Conservation (phyloP, 2,797 vertebrate species). For the Sebastiscus tertius region DNA sequence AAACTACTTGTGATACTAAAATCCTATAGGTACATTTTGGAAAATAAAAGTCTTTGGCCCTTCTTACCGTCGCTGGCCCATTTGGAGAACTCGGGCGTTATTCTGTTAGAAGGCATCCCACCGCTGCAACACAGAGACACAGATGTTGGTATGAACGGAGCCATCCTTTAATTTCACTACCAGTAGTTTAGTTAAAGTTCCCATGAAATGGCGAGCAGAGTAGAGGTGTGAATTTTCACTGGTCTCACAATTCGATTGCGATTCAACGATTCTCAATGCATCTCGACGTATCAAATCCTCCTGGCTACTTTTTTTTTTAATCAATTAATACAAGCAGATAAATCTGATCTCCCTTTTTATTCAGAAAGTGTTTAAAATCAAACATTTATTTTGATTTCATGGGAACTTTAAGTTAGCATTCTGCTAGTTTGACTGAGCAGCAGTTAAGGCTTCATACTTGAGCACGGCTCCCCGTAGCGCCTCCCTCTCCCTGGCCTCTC, state of each 20-base stretch:
- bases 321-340: too few species aligned
- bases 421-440: background rate
- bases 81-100: conserved; percentile 98
- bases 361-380: too few species aligned
- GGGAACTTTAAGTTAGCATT: too few species aligned
- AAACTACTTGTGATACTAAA: background rate
- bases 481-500: conserved; percentile 97
- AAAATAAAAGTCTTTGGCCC: background rate
- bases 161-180: background rate
- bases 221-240: too few species aligned
- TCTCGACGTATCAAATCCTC: fast-evolving
- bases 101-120: conserved; percentile 95
- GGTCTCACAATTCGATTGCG: too few species aligned
- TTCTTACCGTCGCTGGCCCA: conserved; percentile 96
- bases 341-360: too few species aligned
- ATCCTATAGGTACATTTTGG: background rate
- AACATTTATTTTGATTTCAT: too few species aligned
- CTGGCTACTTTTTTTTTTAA: too few species aligned
- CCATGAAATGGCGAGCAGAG: background rate
- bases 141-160: background rate
- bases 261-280: too few species aligned
- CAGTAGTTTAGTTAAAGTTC: background rate
- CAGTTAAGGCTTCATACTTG: conserved; percentile 83
- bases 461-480: conserved; percentile 97
- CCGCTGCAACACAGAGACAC: conserved; percentile 82